These are phyloP conservation scores for Eunapius fragilis DNA, from an alignment of 37 sponge, comb jelly and placozoan genomes.

Conservation along the genomic window DNA sequence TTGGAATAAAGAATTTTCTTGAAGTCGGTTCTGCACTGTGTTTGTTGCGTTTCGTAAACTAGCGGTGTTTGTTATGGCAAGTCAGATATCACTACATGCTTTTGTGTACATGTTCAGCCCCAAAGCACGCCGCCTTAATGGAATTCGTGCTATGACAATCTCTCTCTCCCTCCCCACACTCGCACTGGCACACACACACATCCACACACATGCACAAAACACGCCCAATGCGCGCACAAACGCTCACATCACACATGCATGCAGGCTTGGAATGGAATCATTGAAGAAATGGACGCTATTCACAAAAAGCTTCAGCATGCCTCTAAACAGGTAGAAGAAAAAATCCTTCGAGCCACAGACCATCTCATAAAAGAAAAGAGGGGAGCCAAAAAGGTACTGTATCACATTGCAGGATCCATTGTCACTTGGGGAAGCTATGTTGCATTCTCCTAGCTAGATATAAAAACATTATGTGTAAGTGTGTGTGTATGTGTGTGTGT, in stretches of 20 bases:
- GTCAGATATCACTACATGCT: too few relatives aligned
- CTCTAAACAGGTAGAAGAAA: conserved; percentile 31
- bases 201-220: conserved; percentile 12
- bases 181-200: conserved; percentile 16
- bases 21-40: too few relatives aligned
- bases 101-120: too few relatives aligned
- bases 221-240: not conserved
- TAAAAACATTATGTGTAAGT: too few relatives aligned
- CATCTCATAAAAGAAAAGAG: conserved; percentile 62
- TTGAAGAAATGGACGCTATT: conserved; percentile 36
- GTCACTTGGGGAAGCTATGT: too few relatives aligned
- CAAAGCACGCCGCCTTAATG: too few relatives aligned
- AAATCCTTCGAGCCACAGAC: conserved; percentile 34
- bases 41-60: too few relatives aligned
- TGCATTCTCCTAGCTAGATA: too few relatives aligned
- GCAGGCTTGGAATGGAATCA: conserved; percentile 42
- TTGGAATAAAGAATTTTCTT: too few relatives aligned
- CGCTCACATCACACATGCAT: not conserved
- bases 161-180: too few relatives aligned
- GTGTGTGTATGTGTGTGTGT: not conserved
- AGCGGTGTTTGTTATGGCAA: too few relatives aligned
- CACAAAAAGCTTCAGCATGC: conserved; percentile 27
- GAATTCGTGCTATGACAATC: too few relatives aligned
- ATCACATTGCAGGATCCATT: not conserved
- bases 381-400: conserved; percentile 60